These are phyloP conservation scores for Halictus ligatus DNA, from an alignment of 2,888 invertebrate species.

Conservation along the genomic window DNA sequence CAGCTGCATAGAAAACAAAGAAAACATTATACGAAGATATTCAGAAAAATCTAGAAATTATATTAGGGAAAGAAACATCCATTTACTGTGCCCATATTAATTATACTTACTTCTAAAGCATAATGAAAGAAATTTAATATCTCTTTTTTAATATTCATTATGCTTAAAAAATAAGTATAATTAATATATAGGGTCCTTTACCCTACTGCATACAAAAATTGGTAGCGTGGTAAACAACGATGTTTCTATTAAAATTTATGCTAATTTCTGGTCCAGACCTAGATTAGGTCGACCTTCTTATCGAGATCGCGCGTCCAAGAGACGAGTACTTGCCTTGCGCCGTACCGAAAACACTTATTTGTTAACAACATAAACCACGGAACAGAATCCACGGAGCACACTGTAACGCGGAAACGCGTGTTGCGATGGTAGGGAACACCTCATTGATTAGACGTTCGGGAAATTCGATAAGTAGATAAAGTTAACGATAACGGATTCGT, in stretches of 20 bases:
- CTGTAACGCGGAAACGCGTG: neutral
- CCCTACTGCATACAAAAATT: too few species aligned
- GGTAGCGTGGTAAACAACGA: neutral
- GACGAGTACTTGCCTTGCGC: neutral
- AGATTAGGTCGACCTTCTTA: neutral
- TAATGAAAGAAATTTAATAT: too few species aligned
- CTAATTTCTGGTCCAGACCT: neutral
- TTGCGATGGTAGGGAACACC: neutral
- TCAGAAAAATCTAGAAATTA: neutral
- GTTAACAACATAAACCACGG: slow-evolving; percentile 3
- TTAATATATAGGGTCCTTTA: too few species aligned
- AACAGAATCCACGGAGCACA: neutral
- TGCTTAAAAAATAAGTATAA: too few species aligned
- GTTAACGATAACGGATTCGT: slow-evolving; percentile 29
- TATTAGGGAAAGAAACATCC: too few species aligned
- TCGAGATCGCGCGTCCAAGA: neutral
- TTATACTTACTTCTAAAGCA: too few species aligned
- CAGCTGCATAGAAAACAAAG: neutral
- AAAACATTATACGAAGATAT: neutral
- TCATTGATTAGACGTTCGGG: slow-evolving; percentile 18
- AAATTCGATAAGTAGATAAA: slow-evolving; percentile 34
- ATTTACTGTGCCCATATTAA: too few species aligned
- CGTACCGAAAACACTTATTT: neutral
- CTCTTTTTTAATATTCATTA: too few species aligned
- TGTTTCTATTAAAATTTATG: neutral